Evolutionary conservation across 1,140 invertebrate species (phyloP).

Genomic region (Goniozus legneri): DNA sequence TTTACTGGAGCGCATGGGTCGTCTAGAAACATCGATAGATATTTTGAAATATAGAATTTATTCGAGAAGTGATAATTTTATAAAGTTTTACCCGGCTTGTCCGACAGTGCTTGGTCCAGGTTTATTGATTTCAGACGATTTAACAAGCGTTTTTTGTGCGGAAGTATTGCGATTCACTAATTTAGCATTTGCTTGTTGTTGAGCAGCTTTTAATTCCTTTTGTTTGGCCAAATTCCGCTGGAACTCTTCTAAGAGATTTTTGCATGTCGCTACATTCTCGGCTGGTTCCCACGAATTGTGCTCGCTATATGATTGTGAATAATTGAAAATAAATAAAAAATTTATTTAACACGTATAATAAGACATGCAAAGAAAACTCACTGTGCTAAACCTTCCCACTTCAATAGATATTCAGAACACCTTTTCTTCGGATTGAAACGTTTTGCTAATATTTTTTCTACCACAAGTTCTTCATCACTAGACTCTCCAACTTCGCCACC

Average conservation of each 20-base stretch:
- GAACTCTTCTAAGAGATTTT: constrained; percentile 72
- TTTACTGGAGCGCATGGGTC: constrained; percentile 74
- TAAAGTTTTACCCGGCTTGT: constrained; percentile 37
- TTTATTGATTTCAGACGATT: constrained; percentile 36
- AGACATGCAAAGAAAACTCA: constrained; percentile 47
- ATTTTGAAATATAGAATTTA: neutral
- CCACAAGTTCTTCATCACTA: constrained; percentile 61
- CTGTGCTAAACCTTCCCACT: constrained; percentile 76
- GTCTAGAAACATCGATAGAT: constrained; percentile 41
- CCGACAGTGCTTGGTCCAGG: constrained; percentile 46
- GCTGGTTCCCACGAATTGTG: constrained; percentile 79
- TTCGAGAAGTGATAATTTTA: constrained; percentile 1
- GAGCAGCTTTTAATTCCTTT: constrained; percentile 63
- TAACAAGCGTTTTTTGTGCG: constrained; percentile 37
- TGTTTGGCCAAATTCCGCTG: constrained; percentile 73
- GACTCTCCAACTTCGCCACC: constrained; percentile 46
- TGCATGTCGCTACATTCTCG: constrained; percentile 69
- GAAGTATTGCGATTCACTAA: constrained; percentile 34
- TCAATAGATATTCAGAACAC: constrained; percentile 75
- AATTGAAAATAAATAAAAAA: constrained; percentile 12
- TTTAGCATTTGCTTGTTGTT: constrained; percentile 46
- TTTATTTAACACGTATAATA: constrained; percentile 42
- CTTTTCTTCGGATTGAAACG: constrained; percentile 74
- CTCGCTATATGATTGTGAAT: constrained; percentile 51
- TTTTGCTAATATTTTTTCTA: constrained; percentile 78